Base-by-base conservation (phyloP, 2,888 invertebrate genomes). In the Cheilosia variabilis region DNA sequence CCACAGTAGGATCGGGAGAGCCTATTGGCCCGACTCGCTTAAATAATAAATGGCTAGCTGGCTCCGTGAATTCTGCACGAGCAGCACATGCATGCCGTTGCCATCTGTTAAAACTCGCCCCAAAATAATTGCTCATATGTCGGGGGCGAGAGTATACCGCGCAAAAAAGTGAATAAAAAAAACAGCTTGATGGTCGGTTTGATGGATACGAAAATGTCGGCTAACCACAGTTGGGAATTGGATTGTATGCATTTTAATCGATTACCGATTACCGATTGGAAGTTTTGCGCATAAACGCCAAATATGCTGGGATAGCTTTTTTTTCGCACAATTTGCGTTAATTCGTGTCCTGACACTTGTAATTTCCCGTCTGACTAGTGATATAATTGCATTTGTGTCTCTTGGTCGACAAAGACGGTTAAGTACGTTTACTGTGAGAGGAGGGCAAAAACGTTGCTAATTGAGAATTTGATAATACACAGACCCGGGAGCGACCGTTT, bases 151-250 rank as follows among this genome's bases (percentile, higher is more conserved):
- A 37, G 50, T 7, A 6, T 50, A 45, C n/a, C 27, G 27, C 0
- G 31, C 34, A 66, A 60, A 55, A 31, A 31, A 2, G 31, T 9
- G 24, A 4, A 6, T 19, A 53, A 79, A 50, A 78, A 69, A 78
- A 83, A 15, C 83, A 68, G 78, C 68, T 65, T 75, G 68, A 73
- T 83, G 73, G 72, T 63, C 79, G 63, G 68, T 83, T 83, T 83
- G 83, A 78, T 79, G 83, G 78, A 79, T 79, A 73, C 78, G 69
- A 73, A 75, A 73, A 69, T 83, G 37, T 65, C 68, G 83, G 83
- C 73, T 58, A 73, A 83, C 83, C 83, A 58, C 78, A 69, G 58
- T 69, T 79, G 83, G 78, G 68, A 73, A 69, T 63, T 75, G 78
- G 73, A 65, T 63, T 79, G 78, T 50, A 68, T 57, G 57, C 43